These are phyloP conservation scores for Drosophila asahinai DNA, from an alignment of 1,140 invertebrate genomes.

Conservation along the genomic window DNA sequence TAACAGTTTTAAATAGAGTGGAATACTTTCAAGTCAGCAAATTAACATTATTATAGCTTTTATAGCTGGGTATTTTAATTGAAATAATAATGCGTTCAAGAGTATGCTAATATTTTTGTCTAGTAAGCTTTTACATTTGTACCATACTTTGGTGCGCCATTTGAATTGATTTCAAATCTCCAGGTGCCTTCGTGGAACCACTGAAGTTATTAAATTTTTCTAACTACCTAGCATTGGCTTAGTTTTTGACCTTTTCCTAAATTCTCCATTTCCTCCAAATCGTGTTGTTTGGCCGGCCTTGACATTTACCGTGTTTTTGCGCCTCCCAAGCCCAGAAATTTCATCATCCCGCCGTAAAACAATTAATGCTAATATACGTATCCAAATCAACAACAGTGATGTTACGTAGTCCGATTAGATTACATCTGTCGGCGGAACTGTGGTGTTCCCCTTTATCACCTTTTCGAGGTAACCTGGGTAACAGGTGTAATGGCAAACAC, in stretches of 20 bases:
- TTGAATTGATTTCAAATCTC: not conserved
- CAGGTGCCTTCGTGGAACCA: not conserved
- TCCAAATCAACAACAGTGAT: constrained; percentile 35
- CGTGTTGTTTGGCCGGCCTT: not conserved
- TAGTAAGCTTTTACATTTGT: not conserved
- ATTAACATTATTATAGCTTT: no score
- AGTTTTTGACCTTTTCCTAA: not conserved
- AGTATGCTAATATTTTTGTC: not conserved
- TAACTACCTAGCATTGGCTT: not conserved
- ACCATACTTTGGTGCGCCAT: not conserved
- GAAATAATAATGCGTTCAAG: not conserved
- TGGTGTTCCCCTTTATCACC: constrained; percentile 5
- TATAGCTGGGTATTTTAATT: not conserved
- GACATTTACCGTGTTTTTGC: constrained; percentile 7
- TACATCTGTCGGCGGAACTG: constrained; percentile 19
- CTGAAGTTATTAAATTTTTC: not conserved
- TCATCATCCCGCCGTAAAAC: constrained; percentile 61
- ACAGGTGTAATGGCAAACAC: constrained; percentile 19
- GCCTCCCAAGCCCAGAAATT: constrained; percentile 19
- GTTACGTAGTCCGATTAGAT: constrained; percentile 63
- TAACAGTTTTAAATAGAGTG: not conserved
- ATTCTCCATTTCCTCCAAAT: not conserved
- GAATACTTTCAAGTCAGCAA: not conserved
- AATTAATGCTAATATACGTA: constrained; percentile 63
- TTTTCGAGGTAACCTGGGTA: constrained; percentile 39